Evolutionary conservation across 2,797 vertebrate genomes (phyloP).

Genomic region (Prunella strophiata): DNA sequence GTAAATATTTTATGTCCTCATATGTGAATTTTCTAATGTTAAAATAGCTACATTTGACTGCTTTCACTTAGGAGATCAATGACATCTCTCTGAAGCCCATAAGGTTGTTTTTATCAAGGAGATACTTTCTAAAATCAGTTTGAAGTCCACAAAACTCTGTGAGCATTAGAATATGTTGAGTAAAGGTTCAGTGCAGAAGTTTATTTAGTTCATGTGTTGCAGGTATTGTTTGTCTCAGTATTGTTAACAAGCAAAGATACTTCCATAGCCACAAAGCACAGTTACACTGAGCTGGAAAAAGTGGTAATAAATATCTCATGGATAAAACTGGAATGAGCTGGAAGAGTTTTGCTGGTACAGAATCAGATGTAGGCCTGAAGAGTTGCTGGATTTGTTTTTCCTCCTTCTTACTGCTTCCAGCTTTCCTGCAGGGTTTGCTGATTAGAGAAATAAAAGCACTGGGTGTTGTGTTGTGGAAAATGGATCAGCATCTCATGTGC

Average conservation of each 20-base stretch:
- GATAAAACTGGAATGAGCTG: constrained; percentile 6
- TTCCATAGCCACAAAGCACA: background rate
- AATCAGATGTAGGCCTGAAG: background rate
- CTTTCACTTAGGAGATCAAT: background rate
- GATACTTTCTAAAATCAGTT: background rate
- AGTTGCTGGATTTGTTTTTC: background rate
- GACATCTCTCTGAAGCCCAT: background rate
- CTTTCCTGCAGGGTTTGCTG: constrained; percentile 1
- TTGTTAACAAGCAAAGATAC: background rate
- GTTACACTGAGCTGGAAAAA: background rate
- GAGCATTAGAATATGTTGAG: background rate
- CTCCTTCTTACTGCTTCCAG: background rate
- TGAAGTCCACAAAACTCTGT: background rate
- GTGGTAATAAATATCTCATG: background rate
- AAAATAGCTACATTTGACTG: background rate
- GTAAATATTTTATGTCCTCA: background rate
- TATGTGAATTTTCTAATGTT: background rate
- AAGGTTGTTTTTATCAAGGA: background rate
- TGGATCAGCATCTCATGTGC: background rate
- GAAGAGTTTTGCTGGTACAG: background rate
- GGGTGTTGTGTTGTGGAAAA: background rate
- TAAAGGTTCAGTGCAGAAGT: background rate
- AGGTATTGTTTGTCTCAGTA: background rate
- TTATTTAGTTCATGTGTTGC: background rate
- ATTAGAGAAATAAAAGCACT: background rate